Conservation (phyloP, 2,113 vertebrate genomes). For the Chaetodon trifascialis region DNA sequence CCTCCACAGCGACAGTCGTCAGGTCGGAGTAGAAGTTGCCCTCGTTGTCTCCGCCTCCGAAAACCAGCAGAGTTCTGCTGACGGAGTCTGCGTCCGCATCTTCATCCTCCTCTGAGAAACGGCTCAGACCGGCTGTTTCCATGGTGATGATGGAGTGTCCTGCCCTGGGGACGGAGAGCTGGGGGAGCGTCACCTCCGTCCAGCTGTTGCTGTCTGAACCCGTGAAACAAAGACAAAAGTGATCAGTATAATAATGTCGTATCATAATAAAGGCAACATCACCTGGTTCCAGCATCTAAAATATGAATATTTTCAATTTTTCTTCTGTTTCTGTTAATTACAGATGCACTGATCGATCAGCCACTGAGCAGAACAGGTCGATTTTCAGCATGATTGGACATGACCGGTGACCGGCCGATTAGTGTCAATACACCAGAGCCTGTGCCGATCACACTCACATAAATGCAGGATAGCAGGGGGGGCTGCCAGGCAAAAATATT, state of each 20-base stretch:
- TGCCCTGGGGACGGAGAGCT: constrained; percentile 76
- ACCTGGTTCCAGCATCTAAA: not conserved
- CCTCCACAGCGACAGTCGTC: constrained; percentile 69
- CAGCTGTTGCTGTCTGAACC: constrained; percentile 82
- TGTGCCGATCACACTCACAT: no score
- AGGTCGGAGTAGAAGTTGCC: constrained; percentile 82
- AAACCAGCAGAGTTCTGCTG: constrained; percentile 71
- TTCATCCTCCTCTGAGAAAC: constrained; percentile 7
- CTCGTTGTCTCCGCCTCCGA: constrained; percentile 84
- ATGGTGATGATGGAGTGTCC: constrained; percentile 85
- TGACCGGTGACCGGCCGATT: no score
- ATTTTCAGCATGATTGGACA: no score
- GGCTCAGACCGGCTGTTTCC: constrained; percentile 27
- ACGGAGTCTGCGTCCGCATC: not conserved
- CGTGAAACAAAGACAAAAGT: not conserved
- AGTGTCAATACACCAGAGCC: no score
- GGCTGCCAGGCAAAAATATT: no score
- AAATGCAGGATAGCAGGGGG: no score
- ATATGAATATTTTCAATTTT: not conserved
- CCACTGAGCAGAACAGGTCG: no score
- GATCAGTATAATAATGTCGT: no score
- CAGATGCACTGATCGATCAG: no score
- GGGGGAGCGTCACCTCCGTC: constrained; percentile 77
- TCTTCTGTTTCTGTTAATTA: not conserved
- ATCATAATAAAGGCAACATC: no score